These are phyloP conservation scores for Bellardia bayeri DNA, from an alignment of 2,888 invertebrate species.

Conservation along the genomic window DNA sequence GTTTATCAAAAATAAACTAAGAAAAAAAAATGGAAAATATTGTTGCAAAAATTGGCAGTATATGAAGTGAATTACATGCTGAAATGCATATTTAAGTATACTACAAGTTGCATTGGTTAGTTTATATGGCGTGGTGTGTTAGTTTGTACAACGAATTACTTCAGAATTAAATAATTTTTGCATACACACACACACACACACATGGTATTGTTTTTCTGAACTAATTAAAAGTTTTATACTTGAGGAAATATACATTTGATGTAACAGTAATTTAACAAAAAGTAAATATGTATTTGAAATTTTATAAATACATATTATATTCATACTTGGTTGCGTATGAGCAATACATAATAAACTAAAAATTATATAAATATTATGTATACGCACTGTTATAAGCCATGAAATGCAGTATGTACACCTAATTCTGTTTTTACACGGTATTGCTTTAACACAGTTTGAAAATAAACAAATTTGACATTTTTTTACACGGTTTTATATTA, in stretches of 20 bases:
- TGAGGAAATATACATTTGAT: background rate
- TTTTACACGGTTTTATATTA: no score
- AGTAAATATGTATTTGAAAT: background rate
- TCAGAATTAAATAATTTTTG: conserved; percentile 1
- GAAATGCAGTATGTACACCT: no score
- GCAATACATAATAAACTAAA: background rate
- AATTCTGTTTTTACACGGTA: no score
- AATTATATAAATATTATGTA: background rate
- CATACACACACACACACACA: background rate
- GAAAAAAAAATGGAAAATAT: background rate
- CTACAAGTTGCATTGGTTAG: background rate
- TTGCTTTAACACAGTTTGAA: no score
- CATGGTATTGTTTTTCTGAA: conserved; percentile 23
- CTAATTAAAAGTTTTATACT: conserved; percentile 35
- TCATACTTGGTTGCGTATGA: background rate
- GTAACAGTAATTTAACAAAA: background rate
- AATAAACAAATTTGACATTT: no score
- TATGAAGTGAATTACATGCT: background rate
- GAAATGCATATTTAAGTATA: background rate
- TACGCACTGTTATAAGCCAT: background rate
- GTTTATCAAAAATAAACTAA: no score
- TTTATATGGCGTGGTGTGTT: background rate
- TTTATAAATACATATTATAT: no score
- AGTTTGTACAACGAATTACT: background rate
- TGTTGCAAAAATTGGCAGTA: conserved; percentile 11